phyloP scores from a whole-genome alignment of 1,140 invertebrate species.

The Dinoponera quadriceps region DNA sequence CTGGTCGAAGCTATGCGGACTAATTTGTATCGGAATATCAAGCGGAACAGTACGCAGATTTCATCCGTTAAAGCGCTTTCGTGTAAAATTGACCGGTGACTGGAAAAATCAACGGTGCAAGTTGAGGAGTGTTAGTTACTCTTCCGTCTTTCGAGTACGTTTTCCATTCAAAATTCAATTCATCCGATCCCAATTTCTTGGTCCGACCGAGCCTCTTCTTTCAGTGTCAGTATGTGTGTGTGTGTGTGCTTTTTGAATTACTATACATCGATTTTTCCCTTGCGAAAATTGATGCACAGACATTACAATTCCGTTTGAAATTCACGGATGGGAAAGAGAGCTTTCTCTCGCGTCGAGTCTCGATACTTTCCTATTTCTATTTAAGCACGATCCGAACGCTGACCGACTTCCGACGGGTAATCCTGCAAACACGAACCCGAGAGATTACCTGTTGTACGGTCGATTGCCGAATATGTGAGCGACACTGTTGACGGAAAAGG shows the following conservation, averaged over 20 bases:
- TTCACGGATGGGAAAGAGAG: background rate
- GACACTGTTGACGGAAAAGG: conserved; percentile 96
- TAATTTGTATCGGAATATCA: conserved; percentile 33
- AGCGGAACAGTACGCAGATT: conserved; percentile 27
- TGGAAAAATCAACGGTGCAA: background rate
- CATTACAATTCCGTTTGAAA: background rate
- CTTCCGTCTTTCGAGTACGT: background rate
- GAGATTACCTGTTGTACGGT: conserved; percentile 89
- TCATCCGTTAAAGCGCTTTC: background rate
- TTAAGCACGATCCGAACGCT: background rate
- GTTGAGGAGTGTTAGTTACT: background rate
- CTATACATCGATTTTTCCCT: too few species aligned
- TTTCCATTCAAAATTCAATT: background rate
- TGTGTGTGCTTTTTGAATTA: too few species aligned
- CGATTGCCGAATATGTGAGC: conserved; percentile 93
- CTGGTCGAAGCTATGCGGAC: too few species aligned
- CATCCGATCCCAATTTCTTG: background rate
- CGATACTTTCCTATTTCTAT: conserved; percentile 20
- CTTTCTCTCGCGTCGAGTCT: background rate
- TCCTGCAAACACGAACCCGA: background rate
- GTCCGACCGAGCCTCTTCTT: background rate
- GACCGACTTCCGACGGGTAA: background rate
- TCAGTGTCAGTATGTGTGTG: too few species aligned
- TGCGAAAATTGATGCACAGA: too few species aligned
- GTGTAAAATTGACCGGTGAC: conserved; percentile 15